Conservation (phyloP, 2,797 vertebrate genomes). For the Macropodus opercularis region DNA sequence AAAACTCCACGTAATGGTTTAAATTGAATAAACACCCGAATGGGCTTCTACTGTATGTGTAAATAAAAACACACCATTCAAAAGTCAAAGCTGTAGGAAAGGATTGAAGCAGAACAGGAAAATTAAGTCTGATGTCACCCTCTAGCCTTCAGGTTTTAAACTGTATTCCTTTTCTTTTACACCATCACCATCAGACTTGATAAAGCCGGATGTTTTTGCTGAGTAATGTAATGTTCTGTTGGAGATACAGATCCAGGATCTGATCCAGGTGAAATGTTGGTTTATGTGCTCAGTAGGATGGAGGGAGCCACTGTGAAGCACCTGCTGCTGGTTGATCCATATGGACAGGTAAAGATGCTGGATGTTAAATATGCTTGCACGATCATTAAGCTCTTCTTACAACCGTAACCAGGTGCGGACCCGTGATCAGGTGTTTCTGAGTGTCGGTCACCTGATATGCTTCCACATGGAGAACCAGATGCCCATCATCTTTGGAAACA, state of each 20-base stretch:
- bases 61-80: too few relatives aligned
- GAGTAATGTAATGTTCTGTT: too few relatives aligned
- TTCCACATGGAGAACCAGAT: conserved; percentile 92
- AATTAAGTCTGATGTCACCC: not conserved
- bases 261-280: conserved; percentile 87
- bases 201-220: conserved; percentile 28
- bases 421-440: conserved; percentile 89
- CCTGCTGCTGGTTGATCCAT: conserved; percentile 90
- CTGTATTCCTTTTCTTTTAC: not conserved
- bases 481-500: conserved; percentile 91
- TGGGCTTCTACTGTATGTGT: not conserved
- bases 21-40: not conserved
- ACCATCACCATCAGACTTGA: conserved; percentile 25
- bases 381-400: not conserved
- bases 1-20: not conserved
- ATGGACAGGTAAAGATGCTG: conserved; percentile 85
- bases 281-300: conserved; percentile 93
- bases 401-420: conserved; percentile 86
- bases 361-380: not conserved
- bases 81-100: too few relatives aligned
- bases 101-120: not conserved
- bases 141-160: too few relatives aligned
- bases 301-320: conserved; percentile 89
- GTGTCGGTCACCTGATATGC: conserved; percentile 89
- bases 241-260: conserved; percentile 74